Evolutionary conservation across 2,888 invertebrate genomes (phyloP), one percentile per base, ranked within the genome.

Genomic region (Biston stratarius): DNA sequence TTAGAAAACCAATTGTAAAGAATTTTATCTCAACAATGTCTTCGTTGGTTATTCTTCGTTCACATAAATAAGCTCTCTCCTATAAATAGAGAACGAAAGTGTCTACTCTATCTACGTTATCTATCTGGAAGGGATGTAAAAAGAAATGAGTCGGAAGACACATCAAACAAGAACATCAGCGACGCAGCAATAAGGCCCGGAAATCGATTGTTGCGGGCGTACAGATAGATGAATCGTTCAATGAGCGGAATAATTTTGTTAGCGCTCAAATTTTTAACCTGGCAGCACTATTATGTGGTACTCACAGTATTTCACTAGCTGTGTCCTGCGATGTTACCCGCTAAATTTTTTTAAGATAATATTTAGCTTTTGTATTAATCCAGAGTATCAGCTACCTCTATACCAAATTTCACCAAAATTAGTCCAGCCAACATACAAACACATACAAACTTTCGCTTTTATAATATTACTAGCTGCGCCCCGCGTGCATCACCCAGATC

Each of bases 101-200:
- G 38, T 57, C 45, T 58, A n/a, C 48, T 52, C 57, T 45, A 57
- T 57, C 57, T 56, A 38, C 15, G 45, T 51, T 38, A 64, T 64
- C 44, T 64, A 44, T 42, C 0, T 62, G 51, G 52, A 64, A 59
- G 47, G 59, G 47, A 64, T 64, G 59, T 64, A 64, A 55, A 64
- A 64, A 55, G 53, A 64, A 64, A 64, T 64, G 59, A 64, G 42
- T 48, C 45, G 59, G 64, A 64, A 64, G 47, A 38, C 60, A 64
- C 58, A 64, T 64, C 64, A 64, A 64, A 64, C 48, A 60, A 55
- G 55, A 52, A 59, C 40, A 6, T 15, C 48, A 33, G 59, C 38
- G 58, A 59, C 53, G 64, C 38, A 42, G 36, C 64, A 45, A 48
- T 59, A 53, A 64, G 49, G 59, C 53, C 34, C 49, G 52, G 64